Evolutionary conservation across 1,140 invertebrate genomes (phyloP).

Genomic region (Tachypleus tridentatus): DNA sequence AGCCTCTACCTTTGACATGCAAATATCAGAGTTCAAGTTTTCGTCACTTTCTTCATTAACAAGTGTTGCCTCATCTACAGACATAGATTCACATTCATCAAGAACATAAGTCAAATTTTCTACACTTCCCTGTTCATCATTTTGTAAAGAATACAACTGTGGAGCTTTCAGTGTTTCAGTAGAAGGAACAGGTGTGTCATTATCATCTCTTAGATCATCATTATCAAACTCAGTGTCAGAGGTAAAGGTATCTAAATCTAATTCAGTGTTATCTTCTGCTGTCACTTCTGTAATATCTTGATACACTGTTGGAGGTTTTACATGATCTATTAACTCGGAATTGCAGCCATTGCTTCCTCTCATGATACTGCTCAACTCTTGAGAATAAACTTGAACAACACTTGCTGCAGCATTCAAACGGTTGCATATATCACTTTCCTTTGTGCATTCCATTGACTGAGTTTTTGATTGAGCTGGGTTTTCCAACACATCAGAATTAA

Average conservation of each 20-base stretch:
- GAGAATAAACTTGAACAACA: conserved; percentile 27
- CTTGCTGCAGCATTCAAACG: conserved; percentile 26
- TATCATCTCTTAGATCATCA: conserved; percentile 28
- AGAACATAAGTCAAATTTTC: conserved; percentile 17
- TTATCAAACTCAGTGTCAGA: conserved; percentile 39
- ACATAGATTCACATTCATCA: conserved; percentile 3
- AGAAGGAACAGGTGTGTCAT: conserved; percentile 16
- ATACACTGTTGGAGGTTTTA: conserved; percentile 49
- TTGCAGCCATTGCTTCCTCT: conserved; percentile 30
- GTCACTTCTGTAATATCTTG: conserved; percentile 48
- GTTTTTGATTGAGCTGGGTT: conserved; percentile 16
- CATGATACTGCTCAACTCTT: conserved; percentile 24
- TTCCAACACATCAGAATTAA: conserved; percentile 45
- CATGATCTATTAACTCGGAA: conserved; percentile 43
- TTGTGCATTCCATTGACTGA: conserved; percentile 10
- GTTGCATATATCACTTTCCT: conserved; percentile 19
- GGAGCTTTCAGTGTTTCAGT: conserved; percentile 14
- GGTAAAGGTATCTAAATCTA: conserved; percentile 38
- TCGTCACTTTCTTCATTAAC: background rate
- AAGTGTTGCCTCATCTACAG: background rate
- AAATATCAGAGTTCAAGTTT: background rate
- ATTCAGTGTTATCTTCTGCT: conserved; percentile 39
- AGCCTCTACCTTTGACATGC: conserved; percentile 36
- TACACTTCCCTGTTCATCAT: conserved; percentile 8
- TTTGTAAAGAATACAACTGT: background rate